These are phyloP conservation scores for Macaca fascicularis DNA, from an alignment of 2,113 vertebrate genomes.

Conservation along the genomic window DNA sequence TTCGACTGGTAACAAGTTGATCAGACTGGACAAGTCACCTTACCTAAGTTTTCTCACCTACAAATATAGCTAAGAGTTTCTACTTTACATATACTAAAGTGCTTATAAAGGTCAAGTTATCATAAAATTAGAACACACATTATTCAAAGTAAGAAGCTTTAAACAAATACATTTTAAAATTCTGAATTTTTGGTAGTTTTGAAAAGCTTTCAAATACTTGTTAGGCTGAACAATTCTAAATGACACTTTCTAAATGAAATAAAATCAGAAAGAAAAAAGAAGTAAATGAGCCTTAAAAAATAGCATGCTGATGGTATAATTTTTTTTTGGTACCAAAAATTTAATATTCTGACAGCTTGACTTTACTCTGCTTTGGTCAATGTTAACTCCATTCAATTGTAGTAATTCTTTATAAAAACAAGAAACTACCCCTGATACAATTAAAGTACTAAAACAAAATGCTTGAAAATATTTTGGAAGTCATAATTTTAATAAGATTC, in stretches of 20 bases:
- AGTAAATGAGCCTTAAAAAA: neutral
- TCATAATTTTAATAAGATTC: neutral
- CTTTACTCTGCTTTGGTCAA: neutral
- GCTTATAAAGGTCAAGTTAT: neutral
- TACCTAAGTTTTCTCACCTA: neutral
- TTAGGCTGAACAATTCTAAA: neutral
- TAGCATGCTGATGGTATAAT: neutral
- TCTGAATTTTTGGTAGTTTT: neutral
- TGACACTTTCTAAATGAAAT: neutral
- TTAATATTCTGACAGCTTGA: neutral
- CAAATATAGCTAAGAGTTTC: neutral
- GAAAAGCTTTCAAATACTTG: neutral
- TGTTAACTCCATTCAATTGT: neutral
- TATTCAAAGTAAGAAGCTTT: neutral
- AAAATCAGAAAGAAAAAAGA: conserved; percentile 39
- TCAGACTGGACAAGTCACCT: neutral
- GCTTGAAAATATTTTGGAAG: conserved; percentile 18
- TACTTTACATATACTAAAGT: neutral
- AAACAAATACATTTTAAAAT: neutral
- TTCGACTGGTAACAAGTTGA: neutral
- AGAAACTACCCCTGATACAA: neutral
- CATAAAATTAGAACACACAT: neutral
- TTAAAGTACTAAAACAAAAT: conserved; percentile 33
- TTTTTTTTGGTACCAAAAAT: neutral
- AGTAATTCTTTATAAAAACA: neutral